phyloP scores from a whole-genome alignment of 1,140 invertebrate species.

The Fopius arisanus region DNA sequence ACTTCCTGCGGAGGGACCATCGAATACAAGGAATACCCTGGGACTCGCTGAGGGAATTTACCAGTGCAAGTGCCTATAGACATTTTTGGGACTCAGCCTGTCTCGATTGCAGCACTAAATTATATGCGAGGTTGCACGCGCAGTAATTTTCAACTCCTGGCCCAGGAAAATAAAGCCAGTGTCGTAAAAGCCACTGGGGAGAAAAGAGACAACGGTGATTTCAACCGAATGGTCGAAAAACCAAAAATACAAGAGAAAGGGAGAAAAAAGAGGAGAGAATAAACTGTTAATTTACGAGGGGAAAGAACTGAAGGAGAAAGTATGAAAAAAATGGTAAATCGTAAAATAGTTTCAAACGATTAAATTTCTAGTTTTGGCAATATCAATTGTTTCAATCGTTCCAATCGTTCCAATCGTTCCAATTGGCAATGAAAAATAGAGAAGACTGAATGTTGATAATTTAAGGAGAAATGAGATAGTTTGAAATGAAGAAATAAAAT shows the following conservation, averaged over 20 bases:
- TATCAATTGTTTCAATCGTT: too few relatives aligned
- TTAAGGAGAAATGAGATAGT: too few relatives aligned
- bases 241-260: neutral
- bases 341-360: neutral
- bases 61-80: neutral
- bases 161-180: constrained; percentile 32
- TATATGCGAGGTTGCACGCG: constrained; percentile 39
- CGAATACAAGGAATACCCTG: neutral
- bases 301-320: constrained; percentile 10
- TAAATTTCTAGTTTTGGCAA: too few relatives aligned
- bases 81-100: neutral
- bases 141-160: constrained; percentile 42
- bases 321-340: neutral
- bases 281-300: constrained; percentile 47
- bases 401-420: too few relatives aligned
- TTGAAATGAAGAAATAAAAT: too few relatives aligned
- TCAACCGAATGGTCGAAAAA: constrained; percentile 22
- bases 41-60: neutral
- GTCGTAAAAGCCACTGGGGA: constrained; percentile 33
- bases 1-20: constrained; percentile 4
- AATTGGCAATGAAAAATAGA: too few relatives aligned
- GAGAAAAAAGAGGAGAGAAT: constrained; percentile 18
- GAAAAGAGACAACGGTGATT: constrained; percentile 34
- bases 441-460: too few relatives aligned
- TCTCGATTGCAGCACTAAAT: constrained; percentile 42